Conservation (phyloP, 1,140 invertebrate species). For the Himalopsyche phryganea region DNA sequence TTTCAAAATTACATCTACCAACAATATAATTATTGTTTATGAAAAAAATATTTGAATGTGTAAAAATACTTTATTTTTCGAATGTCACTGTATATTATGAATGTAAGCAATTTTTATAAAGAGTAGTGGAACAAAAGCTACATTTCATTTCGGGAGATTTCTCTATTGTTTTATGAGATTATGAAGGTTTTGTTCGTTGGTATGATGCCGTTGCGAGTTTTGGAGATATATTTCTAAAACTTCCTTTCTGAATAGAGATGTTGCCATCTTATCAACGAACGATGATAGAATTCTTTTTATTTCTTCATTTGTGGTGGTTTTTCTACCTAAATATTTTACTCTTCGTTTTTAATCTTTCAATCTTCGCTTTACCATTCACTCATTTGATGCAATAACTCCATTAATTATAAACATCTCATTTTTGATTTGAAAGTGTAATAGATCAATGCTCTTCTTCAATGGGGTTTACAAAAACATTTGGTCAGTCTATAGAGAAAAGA, state of each 20-base stretch:
- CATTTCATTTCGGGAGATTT: conserved; percentile 7
- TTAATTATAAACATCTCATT: no score
- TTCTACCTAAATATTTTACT: background rate
- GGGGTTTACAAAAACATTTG: no score
- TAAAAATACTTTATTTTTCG: background rate
- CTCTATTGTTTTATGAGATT: conserved; percentile 1
- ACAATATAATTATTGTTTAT: background rate
- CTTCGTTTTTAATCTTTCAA: background rate
- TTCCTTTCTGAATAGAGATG: background rate
- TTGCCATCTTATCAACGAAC: conserved; percentile 30
- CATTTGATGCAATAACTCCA: no score
- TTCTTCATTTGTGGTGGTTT: conserved; percentile 14
- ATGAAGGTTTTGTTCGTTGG: conserved; percentile 19
- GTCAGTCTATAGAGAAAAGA: no score
- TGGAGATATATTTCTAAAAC: background rate
- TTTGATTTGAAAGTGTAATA: no score
- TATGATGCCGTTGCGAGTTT: conserved; percentile 18
- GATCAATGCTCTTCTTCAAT: no score
- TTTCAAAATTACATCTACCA: background rate
- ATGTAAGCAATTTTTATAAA: background rate
- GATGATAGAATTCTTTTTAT: conserved; percentile 14
- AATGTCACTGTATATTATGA: background rate
- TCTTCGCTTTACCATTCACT: no score
- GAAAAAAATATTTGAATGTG: background rate
- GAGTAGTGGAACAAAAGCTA: background rate